phyloP scores from a whole-genome alignment of 2,888 invertebrate genomes.

The Tenthredo amoena region DNA sequence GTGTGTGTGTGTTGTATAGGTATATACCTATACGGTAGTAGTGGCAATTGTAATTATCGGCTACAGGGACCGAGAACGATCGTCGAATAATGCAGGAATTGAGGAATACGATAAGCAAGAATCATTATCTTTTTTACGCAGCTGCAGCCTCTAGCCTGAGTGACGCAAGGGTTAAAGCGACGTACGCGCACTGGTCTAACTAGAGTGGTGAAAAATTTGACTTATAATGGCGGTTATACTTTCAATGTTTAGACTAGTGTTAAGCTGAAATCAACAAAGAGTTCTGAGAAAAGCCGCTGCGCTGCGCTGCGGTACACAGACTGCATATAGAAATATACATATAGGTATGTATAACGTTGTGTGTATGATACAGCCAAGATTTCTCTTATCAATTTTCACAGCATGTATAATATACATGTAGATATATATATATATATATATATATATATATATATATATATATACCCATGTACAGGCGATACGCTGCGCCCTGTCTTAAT shows the following conservation, averaged over 20 bases:
- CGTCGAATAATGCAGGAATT: no score
- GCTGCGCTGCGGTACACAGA: neutral
- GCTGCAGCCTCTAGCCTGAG: no score
- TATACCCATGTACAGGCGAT: neutral
- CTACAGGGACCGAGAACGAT: no score
- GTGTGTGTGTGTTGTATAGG: no score
- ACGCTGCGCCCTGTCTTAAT: neutral
- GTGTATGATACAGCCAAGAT: neutral
- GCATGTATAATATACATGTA: neutral
- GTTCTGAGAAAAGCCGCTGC: constrained; percentile 33
- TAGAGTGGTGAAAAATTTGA: constrained; percentile 2
- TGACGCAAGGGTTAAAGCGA: no score
- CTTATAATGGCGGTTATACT: neutral
- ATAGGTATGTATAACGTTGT: no score
- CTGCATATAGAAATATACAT: neutral
- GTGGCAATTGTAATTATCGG: no score
- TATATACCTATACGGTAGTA: no score
- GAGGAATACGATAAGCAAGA: no score
- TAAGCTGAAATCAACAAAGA: constrained; percentile 28
- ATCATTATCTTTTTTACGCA: no score
- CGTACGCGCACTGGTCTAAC: no score
- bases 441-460: neutral
- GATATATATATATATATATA: no score
- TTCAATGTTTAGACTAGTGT: constrained; percentile 22
- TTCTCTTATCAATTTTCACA: neutral